Evolutionary conservation across 2,113 vertebrate species (phyloP), one percentile per base, ranked within the genome.

Genomic region (Phasianus colchicus): DNA sequence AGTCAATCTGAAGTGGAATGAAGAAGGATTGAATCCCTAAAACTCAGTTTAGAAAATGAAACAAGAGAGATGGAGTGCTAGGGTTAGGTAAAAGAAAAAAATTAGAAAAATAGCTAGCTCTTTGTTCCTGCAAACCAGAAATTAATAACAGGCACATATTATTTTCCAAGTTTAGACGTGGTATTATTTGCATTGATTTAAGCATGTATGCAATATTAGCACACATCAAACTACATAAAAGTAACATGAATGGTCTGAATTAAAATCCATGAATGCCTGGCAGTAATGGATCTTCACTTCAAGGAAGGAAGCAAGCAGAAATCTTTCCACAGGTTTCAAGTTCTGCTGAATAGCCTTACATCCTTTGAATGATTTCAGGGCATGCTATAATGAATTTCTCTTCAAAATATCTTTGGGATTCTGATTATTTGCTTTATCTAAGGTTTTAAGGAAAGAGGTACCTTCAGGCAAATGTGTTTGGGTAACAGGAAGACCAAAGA

Each of bases 191-290:
- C 54, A 72, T 13, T 91, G 88, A 95, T 86, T 95, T 91, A 94
- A 34, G 83, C 69, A 88, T 61, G n/a, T 81, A 96, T 96, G 65
- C 43, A 94, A 90, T 95, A 96, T 90, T 97, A 94, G 95, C 83
- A 5, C 85, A 91, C 79, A 94, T 91, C 94, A 96, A 92, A 92
- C 84, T 96, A 40, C 83, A 96, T 95, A 94, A 95, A 97, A 92
- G 76, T 88, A 95, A 83, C 79, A 65, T 94, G 85, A 97, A 88
- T 89, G 76, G 57, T 83, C 87, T 95, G 89, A 91, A 91, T 95
- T 92, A 88, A 90, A 94, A 94, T 86, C 89, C 73, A 83, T 43
- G 86, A 86, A 88, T 96, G 89, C 85, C 88, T 91, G 43, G 83
- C 88, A 95, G 75, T 95, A 88, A 92, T 65, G 30, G 55, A 65